Percentiles rank a stretch among this genome's conserved stretches.
Conservation (phyloP, 2,888 invertebrate species). For the Dryobota labecula region DNA sequence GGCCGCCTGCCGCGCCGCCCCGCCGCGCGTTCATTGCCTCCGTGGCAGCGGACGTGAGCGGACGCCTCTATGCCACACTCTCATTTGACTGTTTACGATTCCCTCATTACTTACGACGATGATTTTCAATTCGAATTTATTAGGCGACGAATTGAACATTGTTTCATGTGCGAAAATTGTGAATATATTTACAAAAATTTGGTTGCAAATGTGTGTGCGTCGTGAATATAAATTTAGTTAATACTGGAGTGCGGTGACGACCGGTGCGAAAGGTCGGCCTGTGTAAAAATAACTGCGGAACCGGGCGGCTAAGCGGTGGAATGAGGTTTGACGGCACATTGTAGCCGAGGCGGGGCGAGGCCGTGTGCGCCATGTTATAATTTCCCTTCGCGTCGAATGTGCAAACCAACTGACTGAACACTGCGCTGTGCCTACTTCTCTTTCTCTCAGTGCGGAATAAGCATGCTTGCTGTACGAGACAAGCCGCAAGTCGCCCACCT, state of each 20-base stretch:
- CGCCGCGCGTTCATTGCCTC: slow-evolving; percentile 92
- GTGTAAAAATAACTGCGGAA: slow-evolving; percentile 91
- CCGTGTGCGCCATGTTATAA: slow-evolving; percentile 90
- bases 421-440: slow-evolving; percentile 85
- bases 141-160: slow-evolving; percentile 41
- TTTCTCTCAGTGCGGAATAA: slow-evolving; percentile 84
- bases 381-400: slow-evolving; percentile 90
- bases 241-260: slow-evolving; percentile 88
- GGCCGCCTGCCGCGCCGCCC: slow-evolving; percentile 82
- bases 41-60: slow-evolving; percentile 91
- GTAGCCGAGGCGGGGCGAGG: slow-evolving; percentile 90
- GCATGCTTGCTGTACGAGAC: slow-evolving; percentile 75
- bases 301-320: slow-evolving; percentile 89
- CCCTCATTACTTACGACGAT: slow-evolving; percentile 59
- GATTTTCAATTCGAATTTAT: slow-evolving; percentile 52
- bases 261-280: slow-evolving; percentile 90
- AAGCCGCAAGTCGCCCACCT: slow-evolving; percentile 67
- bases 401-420: slow-evolving; percentile 86
- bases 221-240: slow-evolving; percentile 81
- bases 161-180: slow-evolving; percentile 60
- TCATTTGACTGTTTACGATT: slow-evolving; percentile 69
- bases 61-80: slow-evolving; percentile 79
- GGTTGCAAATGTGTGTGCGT: slow-evolving; percentile 83
- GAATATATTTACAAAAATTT: slow-evolving; percentile 64
- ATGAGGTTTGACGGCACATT: slow-evolving; percentile 90